A percentile compares a stretch with the other conserved stretches of the same genome.
These are phyloP conservation scores for Tenualosa thibaudeaui DNA, from an alignment of 2,797 vertebrate species.

Conservation along the genomic window DNA sequence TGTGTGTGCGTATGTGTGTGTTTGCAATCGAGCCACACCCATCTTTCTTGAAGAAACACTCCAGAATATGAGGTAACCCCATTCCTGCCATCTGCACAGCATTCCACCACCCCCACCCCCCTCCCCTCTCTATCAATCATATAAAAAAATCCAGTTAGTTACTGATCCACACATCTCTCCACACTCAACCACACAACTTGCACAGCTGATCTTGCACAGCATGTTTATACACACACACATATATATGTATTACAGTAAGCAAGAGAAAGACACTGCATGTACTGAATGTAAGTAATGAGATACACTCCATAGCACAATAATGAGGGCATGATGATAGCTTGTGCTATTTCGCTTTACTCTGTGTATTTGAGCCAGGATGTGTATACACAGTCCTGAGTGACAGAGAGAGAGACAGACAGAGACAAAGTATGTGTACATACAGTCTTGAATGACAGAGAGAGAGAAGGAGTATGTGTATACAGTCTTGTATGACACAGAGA, in stretches of 20 bases:
- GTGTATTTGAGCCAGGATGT: background rate
- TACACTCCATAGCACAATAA: background rate
- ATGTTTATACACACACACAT: too few relatives aligned
- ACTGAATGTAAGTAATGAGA: conserved; percentile 8
- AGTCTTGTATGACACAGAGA: background rate
- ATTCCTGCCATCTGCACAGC: background rate
- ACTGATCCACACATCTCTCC: background rate
- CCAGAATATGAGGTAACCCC: background rate
- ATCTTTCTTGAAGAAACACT: background rate
- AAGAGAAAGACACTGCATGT: conserved; percentile 7
- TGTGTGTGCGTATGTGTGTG: background rate
- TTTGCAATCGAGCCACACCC: background rate
- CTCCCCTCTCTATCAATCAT: too few relatives aligned
- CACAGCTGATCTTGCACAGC: too few relatives aligned
- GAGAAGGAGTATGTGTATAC: background rate
- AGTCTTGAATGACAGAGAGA: background rate
- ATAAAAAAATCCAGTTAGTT: background rate
- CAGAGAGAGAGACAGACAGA: background rate
- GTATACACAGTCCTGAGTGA: background rate
- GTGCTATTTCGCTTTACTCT: background rate
- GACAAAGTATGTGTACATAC: background rate
- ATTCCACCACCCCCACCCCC: background rate
- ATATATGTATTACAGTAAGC: too few relatives aligned
- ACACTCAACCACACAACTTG: background rate
- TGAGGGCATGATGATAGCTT: background rate